Conservation (phyloP, 2,113 vertebrate species). For the Brienomyrus brachyistius region DNA sequence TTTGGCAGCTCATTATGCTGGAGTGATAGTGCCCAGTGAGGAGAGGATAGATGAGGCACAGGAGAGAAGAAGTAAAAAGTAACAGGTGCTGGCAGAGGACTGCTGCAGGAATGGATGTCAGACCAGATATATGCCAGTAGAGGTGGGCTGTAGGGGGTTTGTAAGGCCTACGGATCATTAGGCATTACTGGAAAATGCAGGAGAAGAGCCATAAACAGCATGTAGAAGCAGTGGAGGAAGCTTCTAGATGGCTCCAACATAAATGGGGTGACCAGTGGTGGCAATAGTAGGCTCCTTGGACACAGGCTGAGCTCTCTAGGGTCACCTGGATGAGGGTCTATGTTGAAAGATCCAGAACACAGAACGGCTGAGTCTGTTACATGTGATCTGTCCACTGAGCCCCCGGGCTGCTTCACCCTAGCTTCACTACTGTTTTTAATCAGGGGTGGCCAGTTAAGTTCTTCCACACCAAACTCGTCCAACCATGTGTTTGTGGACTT, state of each 20-base stretch:
- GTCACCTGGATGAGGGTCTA: not conserved
- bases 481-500: too few relatives aligned
- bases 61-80: not conserved
- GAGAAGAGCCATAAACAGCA: not conserved
- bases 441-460: not conserved
- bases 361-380: too few relatives aligned
- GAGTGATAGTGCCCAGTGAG: too few relatives aligned
- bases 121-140: not conserved
- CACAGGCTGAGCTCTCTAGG: not conserved
- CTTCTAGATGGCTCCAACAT: too few relatives aligned
- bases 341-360: not conserved
- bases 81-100: not conserved
- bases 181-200: not conserved
- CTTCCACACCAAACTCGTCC: too few relatives aligned
- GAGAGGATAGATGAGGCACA: not conserved
- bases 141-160: not conserved
- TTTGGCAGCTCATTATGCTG: slow-evolving; percentile 1
- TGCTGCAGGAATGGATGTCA: not conserved
- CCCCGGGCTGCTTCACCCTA: too few relatives aligned
- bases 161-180: not conserved
- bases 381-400: too few relatives aligned
- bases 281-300: too few relatives aligned
- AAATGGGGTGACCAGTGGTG: too few relatives aligned
- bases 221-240: too few relatives aligned
- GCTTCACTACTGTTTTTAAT: too few relatives aligned